A percentile compares a stretch with the other conserved stretches of the same genome.
These are phyloP conservation scores for Molossus alvarezi DNA, from an alignment of 2,797 vertebrate genomes.

Conservation along the genomic window DNA sequence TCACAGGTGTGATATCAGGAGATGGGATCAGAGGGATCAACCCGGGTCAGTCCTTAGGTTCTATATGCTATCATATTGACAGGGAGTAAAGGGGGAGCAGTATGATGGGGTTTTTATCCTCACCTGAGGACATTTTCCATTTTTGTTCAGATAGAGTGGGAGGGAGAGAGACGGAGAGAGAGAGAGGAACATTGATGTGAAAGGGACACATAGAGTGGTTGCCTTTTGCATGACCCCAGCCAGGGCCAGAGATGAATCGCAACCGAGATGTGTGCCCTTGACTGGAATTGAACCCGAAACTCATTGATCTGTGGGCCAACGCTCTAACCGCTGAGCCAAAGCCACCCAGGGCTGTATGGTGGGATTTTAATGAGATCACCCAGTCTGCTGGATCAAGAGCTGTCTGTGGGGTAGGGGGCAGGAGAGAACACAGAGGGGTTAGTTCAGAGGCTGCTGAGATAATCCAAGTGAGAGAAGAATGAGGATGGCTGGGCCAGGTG, in stretches of 20 bases:
- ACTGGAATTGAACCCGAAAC: no score
- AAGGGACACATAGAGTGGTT: no score
- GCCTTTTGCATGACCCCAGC: no score
- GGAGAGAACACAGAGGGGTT: not conserved
- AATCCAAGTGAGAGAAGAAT: not conserved
- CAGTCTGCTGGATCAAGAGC: not conserved
- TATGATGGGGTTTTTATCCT: not conserved
- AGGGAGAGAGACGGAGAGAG: no score
- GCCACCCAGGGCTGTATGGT: no score
- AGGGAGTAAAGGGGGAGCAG: not conserved
- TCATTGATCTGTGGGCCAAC: no score
- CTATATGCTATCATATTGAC: not conserved
- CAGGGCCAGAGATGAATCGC: no score
- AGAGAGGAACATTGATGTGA: no score
- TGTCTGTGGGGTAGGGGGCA: not conserved
- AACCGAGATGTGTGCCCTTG: no score
- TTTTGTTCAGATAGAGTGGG: no score
- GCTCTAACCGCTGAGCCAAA: no score
- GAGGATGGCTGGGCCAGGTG: not conserved
- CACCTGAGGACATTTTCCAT: no score
- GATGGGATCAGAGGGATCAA: not conserved
- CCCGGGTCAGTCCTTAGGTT: not conserved
- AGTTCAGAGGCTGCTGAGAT: not conserved
- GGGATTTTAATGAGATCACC: not conserved
- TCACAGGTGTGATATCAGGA: not conserved